Conservation (phyloP, 2,797 vertebrate species). For the Sciurus carolinensis region DNA sequence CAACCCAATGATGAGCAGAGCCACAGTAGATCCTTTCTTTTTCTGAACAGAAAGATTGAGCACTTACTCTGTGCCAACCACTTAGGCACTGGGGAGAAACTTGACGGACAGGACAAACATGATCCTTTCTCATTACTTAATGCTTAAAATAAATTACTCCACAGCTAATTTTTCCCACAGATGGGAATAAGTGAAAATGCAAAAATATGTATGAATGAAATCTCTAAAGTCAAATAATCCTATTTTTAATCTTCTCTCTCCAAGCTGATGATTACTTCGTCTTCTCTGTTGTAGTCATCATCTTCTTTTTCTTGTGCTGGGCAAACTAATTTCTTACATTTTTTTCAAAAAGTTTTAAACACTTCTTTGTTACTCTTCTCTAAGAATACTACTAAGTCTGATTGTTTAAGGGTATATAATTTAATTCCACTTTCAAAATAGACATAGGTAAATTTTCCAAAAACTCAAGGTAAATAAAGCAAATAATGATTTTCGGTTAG, state of each 20-base stretch:
- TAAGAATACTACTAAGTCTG: not conserved
- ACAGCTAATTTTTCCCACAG: not conserved
- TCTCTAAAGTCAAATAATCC: not conserved
- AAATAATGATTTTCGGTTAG: conserved; percentile 10
- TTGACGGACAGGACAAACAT: not conserved
- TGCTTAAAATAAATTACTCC: not conserved
- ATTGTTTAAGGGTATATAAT: conserved; percentile 10
- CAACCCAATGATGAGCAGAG: not conserved
- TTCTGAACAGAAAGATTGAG: conserved; percentile 10
- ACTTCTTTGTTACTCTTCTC: not conserved
- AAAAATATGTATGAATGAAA: not conserved
- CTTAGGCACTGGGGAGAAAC: not conserved
- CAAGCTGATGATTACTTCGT: not conserved
- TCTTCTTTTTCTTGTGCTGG: too few relatives aligned
- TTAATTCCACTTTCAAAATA: conserved; percentile 34
- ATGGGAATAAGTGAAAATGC: not conserved
- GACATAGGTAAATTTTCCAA: not conserved
- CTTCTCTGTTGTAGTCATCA: too few relatives aligned
- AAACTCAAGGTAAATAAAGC: not conserved
- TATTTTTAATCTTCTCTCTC: not conserved
- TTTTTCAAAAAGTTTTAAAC: conserved; percentile 15
- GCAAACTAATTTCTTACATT: conserved; percentile 11
- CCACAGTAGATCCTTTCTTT: not conserved
- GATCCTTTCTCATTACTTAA: not conserved
- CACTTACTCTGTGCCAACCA: not conserved